A percentile compares a stretch with the other conserved stretches of the same genome.
These are phyloP conservation scores for Lineus longissimus DNA, from an alignment of 1,140 invertebrate species.

Conservation along the genomic window DNA sequence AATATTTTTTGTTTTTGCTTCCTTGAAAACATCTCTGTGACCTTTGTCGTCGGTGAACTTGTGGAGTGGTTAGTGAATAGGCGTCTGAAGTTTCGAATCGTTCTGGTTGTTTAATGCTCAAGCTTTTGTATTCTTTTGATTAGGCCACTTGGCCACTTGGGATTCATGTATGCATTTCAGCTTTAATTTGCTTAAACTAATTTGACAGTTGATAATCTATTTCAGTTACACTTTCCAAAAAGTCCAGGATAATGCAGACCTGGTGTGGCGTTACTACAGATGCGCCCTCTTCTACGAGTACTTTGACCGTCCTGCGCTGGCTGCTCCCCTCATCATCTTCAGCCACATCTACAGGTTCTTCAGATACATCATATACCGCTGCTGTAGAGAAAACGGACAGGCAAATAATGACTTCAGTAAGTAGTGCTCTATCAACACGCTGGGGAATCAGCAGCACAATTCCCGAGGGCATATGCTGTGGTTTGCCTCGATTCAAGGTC, in stretches of 20 bases:
- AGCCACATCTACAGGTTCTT: slow-evolving; percentile 35
- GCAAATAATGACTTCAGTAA: slow-evolving; percentile 42
- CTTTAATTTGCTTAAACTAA: background rate
- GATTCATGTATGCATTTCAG: too few species aligned
- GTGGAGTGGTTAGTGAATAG: too few species aligned
- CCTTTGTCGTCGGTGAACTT: too few species aligned
- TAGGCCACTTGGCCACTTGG: too few species aligned
- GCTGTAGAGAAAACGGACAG: slow-evolving; percentile 4
- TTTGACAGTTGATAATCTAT: slow-evolving; percentile 18
- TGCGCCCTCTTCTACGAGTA: slow-evolving; percentile 53
- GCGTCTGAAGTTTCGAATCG: too few species aligned
- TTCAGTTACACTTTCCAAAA: slow-evolving; percentile 51
- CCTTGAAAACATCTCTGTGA: too few species aligned
- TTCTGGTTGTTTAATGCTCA: too few species aligned
- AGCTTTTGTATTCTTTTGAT: too few species aligned
- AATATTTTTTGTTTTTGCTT: too few species aligned
- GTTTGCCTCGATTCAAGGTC: background rate
- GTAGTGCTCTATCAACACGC: slow-evolving; percentile 16
- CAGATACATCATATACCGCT: slow-evolving; percentile 17
- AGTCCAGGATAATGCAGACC: slow-evolving; percentile 47
- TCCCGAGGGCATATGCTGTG: background rate
- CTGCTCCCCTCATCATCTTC: slow-evolving; percentile 53
- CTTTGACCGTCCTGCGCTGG: slow-evolving; percentile 50
- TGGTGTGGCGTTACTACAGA: slow-evolving; percentile 54
- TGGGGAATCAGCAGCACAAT: background rate